Conservation (phyloP, 2,113 vertebrate genomes). For the Eleginops maclovinus region DNA sequence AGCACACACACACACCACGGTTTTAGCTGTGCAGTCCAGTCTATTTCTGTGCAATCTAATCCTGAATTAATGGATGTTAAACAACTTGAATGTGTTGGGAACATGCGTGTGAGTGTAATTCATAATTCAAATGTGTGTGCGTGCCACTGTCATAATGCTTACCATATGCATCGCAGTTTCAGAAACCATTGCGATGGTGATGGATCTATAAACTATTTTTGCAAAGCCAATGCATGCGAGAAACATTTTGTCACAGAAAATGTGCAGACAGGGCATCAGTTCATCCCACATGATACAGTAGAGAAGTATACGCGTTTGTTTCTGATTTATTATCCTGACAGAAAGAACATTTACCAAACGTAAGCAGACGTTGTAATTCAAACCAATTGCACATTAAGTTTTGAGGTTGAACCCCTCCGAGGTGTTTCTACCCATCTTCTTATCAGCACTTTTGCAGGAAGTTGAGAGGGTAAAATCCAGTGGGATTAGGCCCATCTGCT, state of each 20-base stretch:
- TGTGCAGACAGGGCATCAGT: conserved; percentile 52
- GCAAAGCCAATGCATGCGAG: conserved; percentile 62
- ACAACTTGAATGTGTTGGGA: conserved; percentile 48
- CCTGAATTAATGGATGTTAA: conserved; percentile 44
- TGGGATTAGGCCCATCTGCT: conserved; percentile 11
- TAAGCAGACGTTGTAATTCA: conserved; percentile 67
- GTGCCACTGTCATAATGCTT: conserved; percentile 57
- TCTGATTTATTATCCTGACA: conserved; percentile 44
- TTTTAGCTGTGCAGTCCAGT: conserved; percentile 19
- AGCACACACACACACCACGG: conserved; percentile 3
- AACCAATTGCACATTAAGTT: conserved; percentile 47
- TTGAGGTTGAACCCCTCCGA: conserved; percentile 1
- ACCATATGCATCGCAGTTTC: conserved; percentile 63
- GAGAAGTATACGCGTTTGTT: conserved; percentile 43
- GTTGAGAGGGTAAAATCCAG: conserved; percentile 21
- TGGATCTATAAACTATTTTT: conserved; percentile 68
- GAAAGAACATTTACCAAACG: conserved; percentile 45
- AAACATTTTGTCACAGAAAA: conserved; percentile 62
- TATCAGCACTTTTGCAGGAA: conserved; percentile 22
- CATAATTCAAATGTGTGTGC: conserved; percentile 47
- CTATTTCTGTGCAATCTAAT: conserved; percentile 21
- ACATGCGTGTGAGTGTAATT: conserved; percentile 30
- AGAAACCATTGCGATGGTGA: conserved; percentile 55
- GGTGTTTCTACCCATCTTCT: conserved; percentile 19
- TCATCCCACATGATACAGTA: conserved; percentile 40